A percentile compares a stretch with the other conserved stretches of the same genome.
Conservation (phyloP, 2,797 vertebrate species). For the Allobates femoralis region DNA sequence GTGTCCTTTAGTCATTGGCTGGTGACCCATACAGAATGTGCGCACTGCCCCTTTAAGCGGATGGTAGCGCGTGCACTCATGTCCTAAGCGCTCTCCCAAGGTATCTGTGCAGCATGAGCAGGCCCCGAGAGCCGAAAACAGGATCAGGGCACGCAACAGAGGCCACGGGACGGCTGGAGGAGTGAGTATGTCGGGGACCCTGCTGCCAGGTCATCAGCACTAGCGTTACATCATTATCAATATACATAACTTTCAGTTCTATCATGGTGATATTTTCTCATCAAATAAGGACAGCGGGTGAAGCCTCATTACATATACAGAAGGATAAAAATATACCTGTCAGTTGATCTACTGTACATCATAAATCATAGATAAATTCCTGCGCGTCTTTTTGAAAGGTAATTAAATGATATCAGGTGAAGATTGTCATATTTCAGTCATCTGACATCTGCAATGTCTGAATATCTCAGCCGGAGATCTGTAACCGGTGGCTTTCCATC, state of each 20-base stretch:
- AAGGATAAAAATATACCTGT: neutral
- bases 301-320: neutral
- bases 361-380: neutral
- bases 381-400: neutral
- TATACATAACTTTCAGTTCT: neutral
- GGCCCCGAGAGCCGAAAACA: no score
- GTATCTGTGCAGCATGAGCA: no score
- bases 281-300: neutral
- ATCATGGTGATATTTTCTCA: neutral
- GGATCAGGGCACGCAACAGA: no score
- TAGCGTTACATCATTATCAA: no score
- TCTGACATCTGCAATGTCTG: neutral
- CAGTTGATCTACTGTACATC: neutral
- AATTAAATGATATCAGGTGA: neutral
- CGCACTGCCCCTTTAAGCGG: no score
- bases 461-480: neutral
- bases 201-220: no score
- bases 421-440: neutral
- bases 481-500: neutral
- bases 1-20: no score
- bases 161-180: no score
- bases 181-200: no score
- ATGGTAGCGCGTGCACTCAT: no score
- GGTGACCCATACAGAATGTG: no score
- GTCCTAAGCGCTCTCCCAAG: no score